These are phyloP conservation scores for Onychostoma macrolepis DNA, from an alignment of 2,113 vertebrate species.

Conservation along the genomic window DNA sequence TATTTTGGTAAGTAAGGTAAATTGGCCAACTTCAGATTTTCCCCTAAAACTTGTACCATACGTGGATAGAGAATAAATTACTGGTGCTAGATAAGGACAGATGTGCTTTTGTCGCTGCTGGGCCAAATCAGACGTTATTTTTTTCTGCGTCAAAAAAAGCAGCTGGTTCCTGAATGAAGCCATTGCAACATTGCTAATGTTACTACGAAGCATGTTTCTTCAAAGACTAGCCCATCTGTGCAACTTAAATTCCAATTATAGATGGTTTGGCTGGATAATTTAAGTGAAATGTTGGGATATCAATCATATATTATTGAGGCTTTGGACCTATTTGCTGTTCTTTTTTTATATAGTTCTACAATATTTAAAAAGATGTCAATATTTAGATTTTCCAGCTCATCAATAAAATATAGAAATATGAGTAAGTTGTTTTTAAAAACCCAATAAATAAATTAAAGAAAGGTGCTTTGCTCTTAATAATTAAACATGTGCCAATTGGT, in stretches of 20 bases:
- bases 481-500: neutral
- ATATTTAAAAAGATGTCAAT: neutral
- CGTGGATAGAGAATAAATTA: neutral
- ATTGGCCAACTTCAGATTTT: neutral
- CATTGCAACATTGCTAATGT: slow-evolving; percentile 37
- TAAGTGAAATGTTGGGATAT: slow-evolving; percentile 3
- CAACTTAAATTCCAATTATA: slow-evolving; percentile 34
- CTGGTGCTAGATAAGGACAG: slow-evolving; percentile 19
- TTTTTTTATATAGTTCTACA: neutral
- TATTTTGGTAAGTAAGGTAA: neutral
- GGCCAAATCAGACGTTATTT: slow-evolving; percentile 13
- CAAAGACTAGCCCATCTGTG: slow-evolving; percentile 31
- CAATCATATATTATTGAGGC: slow-evolving; percentile 6
- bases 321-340: neutral
- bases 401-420: neutral
- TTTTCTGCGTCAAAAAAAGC: neutral
- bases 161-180: slow-evolving; percentile 30
- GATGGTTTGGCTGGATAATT: neutral
- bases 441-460: neutral
- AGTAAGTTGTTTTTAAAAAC: neutral
- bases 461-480: neutral
- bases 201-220: slow-evolving; percentile 5
- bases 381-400: neutral
- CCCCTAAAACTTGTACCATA: neutral
- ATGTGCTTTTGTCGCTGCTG: slow-evolving; percentile 34